phyloP scores from a whole-genome alignment of 2,888 invertebrate species.

The Megalurothrips usitatus region DNA sequence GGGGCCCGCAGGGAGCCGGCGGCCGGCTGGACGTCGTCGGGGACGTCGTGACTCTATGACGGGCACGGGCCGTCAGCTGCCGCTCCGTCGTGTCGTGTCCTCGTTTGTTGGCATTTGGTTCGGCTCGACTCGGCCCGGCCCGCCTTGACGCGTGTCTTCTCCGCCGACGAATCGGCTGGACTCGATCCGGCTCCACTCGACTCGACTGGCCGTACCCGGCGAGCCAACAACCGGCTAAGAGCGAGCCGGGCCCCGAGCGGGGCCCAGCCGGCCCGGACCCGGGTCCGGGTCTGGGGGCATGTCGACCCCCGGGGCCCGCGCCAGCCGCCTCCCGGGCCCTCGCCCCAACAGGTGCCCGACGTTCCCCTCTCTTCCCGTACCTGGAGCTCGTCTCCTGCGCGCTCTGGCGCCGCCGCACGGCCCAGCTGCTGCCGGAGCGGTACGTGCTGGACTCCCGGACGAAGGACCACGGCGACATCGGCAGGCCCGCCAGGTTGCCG shows the following conservation, averaged over 20 bases:
- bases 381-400: constrained; percentile 15
- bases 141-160: not conserved
- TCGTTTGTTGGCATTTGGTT: constrained; percentile 20
- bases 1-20: not conserved
- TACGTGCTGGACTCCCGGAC: not conserved
- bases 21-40: not conserved
- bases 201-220: not conserved
- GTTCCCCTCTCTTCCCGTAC: not conserved
- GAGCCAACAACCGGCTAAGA: too few species aligned
- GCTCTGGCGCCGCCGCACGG: constrained; percentile 1
- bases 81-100: not conserved
- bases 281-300: too few species aligned
- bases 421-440: not conserved
- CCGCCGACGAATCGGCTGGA: not conserved
- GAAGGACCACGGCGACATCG: not conserved
- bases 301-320: not conserved
- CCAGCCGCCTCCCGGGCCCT: not conserved
- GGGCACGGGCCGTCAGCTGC: not conserved
- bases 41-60: not conserved
- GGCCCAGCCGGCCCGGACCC: too few species aligned
- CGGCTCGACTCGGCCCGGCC: not conserved
- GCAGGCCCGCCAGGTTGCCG: not conserved
- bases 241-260: too few species aligned
- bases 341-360: not conserved
- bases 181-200: not conserved